phyloP scores from a whole-genome alignment of 2,113 vertebrate species.

The Crotophaga sulcirostris region DNA sequence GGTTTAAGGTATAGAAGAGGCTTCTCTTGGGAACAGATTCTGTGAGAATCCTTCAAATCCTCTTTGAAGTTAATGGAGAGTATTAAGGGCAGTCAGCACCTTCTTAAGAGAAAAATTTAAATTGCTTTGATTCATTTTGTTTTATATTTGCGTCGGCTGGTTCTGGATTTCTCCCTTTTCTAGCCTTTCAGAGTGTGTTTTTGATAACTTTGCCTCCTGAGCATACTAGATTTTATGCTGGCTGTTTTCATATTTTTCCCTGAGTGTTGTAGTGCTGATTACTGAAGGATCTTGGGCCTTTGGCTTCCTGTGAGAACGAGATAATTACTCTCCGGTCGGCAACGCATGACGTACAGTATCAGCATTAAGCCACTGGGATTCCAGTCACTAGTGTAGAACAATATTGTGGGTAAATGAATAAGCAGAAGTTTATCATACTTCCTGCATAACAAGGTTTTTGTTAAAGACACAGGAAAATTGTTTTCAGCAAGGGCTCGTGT shows the following conservation, averaged over 20 bases:
- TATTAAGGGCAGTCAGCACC: slow-evolving; percentile 23
- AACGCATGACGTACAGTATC: slow-evolving; percentile 33
- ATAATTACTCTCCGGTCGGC: slow-evolving; percentile 68
- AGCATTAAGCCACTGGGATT: slow-evolving; percentile 60
- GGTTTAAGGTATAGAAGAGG: neutral
- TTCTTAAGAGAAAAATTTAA: slow-evolving; percentile 33
- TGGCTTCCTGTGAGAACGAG: slow-evolving; percentile 64
- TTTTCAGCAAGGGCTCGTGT: neutral
- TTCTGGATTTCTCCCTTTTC: neutral
- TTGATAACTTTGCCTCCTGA: slow-evolving; percentile 32
- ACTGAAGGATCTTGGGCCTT: slow-evolving; percentile 32
- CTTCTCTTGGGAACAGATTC: slow-evolving; percentile 7
- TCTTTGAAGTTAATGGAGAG: slow-evolving; percentile 50
- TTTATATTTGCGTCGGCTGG: neutral
- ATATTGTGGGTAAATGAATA: slow-evolving; percentile 71
- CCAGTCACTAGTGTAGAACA: slow-evolving; percentile 54
- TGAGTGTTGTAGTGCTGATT: slow-evolving; percentile 53
- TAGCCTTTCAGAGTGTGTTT: neutral
- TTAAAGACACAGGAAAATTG: slow-evolving; percentile 42
- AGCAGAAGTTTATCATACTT: slow-evolving; percentile 69
- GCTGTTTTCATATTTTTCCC: slow-evolving; percentile 38
- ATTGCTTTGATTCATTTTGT: neutral
- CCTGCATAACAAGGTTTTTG: slow-evolving; percentile 47
- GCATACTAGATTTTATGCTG: neutral
- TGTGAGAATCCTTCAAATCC: slow-evolving; percentile 25